Evolutionary conservation across 2,113 vertebrate species (phyloP).

Genomic region (Platichthys flesus): DNA sequence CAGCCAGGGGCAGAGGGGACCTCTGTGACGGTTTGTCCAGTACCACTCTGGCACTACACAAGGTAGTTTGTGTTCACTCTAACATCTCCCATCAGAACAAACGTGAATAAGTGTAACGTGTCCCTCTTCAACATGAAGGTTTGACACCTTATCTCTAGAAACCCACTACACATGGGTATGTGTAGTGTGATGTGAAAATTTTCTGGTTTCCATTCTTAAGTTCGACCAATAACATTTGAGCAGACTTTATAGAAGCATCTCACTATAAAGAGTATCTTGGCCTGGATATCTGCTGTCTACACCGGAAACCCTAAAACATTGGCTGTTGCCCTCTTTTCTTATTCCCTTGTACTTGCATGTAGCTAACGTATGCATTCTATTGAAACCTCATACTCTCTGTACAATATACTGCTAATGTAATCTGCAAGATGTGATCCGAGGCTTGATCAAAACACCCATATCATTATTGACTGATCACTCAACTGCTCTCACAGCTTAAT

Average conservation of each 20-base stretch:
- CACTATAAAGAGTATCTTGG: too few species aligned
- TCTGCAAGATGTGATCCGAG: not conserved
- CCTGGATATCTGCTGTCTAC: too few species aligned
- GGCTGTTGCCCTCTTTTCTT: not conserved
- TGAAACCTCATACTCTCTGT: not conserved
- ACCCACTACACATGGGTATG: too few species aligned
- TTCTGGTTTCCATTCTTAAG: too few species aligned
- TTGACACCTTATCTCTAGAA: too few species aligned
- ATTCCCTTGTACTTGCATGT: not conserved
- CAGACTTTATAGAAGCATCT: too few species aligned
- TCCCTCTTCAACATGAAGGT: too few species aligned
- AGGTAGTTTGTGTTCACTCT: slow-evolving; percentile 80
- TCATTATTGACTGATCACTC: not conserved
- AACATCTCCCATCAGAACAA: not conserved
- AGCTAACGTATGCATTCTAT: not conserved
- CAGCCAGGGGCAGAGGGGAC: slow-evolving; percentile 75
- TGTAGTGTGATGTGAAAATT: too few species aligned
- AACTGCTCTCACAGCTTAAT: slow-evolving; percentile 12
- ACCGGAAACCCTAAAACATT: too few species aligned
- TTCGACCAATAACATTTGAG: too few species aligned
- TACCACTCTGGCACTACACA: slow-evolving; percentile 87
- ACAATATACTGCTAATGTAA: not conserved
- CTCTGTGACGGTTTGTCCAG: slow-evolving; percentile 82
- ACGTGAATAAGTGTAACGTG: too few species aligned
- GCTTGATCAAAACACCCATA: not conserved